phyloP scores from a whole-genome alignment of 2,888 invertebrate species.

The Spodoptera exigua region DNA sequence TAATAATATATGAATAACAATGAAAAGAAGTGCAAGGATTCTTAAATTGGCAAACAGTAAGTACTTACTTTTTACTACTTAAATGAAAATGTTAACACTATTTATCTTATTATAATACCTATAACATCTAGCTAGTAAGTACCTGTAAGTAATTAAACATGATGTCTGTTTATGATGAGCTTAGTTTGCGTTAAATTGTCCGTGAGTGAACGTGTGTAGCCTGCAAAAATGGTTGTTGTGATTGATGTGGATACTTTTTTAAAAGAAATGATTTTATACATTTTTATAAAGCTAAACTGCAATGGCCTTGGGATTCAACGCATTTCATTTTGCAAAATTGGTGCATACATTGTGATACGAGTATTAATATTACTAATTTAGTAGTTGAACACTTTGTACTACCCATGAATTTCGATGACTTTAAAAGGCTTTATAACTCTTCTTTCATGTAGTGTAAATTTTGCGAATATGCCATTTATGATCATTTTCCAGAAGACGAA shows the following conservation, averaged over 20 bases:
- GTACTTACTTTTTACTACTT: slow-evolving; percentile 38
- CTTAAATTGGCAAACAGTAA: slow-evolving; percentile 38
- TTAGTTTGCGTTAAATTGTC: slow-evolving; percentile 35
- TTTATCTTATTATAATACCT: slow-evolving; percentile 33
- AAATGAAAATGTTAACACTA: slow-evolving; percentile 26
- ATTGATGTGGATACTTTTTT: slow-evolving; percentile 40
- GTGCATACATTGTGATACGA: slow-evolving; percentile 40
- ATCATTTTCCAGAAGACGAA: slow-evolving; percentile 45
- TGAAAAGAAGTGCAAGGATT: slow-evolving; percentile 46
- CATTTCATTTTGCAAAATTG: slow-evolving; percentile 44
- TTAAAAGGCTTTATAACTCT: slow-evolving; percentile 41
- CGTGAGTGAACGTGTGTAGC: slow-evolving; percentile 38
- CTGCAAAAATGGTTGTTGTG: slow-evolving; percentile 36
- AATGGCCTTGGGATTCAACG: slow-evolving; percentile 41
- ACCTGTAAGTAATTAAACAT: slow-evolving; percentile 16
- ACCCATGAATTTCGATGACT: slow-evolving; percentile 38
- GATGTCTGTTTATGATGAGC: slow-evolving; percentile 22
- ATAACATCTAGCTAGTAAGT: slow-evolving; percentile 30
- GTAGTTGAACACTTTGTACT: slow-evolving; percentile 43
- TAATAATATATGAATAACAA: slow-evolving; percentile 27
- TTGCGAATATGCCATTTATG: slow-evolving; percentile 44
- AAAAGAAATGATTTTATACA: slow-evolving; percentile 37
- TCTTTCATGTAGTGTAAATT: slow-evolving; percentile 42
- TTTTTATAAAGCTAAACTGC: slow-evolving; percentile 36
- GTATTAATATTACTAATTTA: slow-evolving; percentile 42